These are phyloP conservation scores for Botia kubotai DNA, from an alignment of 2,797 vertebrate species.

Conservation along the genomic window DNA sequence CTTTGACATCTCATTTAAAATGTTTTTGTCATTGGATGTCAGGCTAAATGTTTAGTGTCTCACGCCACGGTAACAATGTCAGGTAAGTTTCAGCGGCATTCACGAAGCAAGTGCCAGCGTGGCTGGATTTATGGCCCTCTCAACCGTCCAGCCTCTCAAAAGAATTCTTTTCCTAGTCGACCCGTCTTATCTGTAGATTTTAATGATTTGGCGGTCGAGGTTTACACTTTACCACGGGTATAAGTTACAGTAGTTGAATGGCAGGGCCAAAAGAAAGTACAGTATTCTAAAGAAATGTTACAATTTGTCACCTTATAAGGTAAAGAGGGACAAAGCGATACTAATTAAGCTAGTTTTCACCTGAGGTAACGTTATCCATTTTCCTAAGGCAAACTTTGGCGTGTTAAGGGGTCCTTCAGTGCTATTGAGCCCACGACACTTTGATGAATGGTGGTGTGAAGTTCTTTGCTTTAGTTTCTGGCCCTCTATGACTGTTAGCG, in stretches of 20 bases:
- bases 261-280: conserved; percentile 55
- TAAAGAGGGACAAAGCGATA: conserved; percentile 58
- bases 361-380: conserved; percentile 56
- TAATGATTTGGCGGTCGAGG: conserved; percentile 59
- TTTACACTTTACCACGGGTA: conserved; percentile 64
- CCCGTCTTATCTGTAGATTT: conserved; percentile 65
- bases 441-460: conserved; percentile 62
- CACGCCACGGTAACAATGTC: conserved; percentile 39
- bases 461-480: conserved; percentile 55
- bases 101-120: conserved; percentile 54
- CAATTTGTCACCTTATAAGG: conserved; percentile 44
- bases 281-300: conserved; percentile 52
- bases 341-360: conserved; percentile 53
- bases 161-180: conserved; percentile 54
- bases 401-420: conserved; percentile 62
- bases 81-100: conserved; percentile 50
- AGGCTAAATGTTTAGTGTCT: conserved; percentile 25
- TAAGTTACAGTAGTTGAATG: conserved; percentile 63
- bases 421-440: conserved; percentile 64
- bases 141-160: conserved; percentile 50
- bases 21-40: conserved; percentile 32
- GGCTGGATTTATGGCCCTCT: conserved; percentile 56
- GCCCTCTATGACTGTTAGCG: conserved; percentile 59
- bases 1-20: conserved; percentile 28
- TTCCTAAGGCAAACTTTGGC: conserved; percentile 59